A percentile compares a stretch with the other conserved stretches of the same genome.
These are phyloP conservation scores for Atethmia centrago DNA, from an alignment of 2,888 invertebrate species.

Conservation along the genomic window DNA sequence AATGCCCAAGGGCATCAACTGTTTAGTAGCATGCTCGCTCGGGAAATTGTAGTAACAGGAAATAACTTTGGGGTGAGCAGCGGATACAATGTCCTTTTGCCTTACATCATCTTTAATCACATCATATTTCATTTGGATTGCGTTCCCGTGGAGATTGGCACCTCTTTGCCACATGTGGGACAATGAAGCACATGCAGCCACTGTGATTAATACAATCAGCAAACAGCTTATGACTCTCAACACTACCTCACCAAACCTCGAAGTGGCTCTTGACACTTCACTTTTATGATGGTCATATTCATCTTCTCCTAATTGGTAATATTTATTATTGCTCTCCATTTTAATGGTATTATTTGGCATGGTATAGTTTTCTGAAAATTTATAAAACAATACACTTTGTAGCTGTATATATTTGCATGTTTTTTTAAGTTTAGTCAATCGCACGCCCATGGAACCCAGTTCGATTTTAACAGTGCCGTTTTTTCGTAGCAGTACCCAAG, in stretches of 20 bases:
- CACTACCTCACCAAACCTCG: background rate
- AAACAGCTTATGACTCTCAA: conserved; percentile 10
- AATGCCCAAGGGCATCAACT: conserved; percentile 90
- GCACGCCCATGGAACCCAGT: background rate
- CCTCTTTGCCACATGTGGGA: conserved; percentile 15
- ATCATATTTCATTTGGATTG: background rate
- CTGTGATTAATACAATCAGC: conserved; percentile 13
- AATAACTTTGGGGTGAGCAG: conserved; percentile 69
- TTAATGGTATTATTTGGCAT: conserved; percentile 32
- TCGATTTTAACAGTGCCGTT: background rate
- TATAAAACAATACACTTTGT: background rate
- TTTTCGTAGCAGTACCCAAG: background rate
- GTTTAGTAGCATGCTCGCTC: conserved; percentile 65
- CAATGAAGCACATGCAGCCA: conserved; percentile 1
- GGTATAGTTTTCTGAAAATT: conserved; percentile 40
- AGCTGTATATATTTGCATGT: background rate
- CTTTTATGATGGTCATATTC: background rate
- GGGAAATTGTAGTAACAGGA: conserved; percentile 94
- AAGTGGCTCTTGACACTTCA: background rate
- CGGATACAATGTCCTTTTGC: background rate
- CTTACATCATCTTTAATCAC: background rate
- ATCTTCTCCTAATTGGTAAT: conserved; percentile 26
- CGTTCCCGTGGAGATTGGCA: background rate
- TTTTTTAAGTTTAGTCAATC: background rate
- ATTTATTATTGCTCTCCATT: conserved; percentile 36